Percentiles rank a stretch among this genome's conserved stretches.
These are phyloP conservation scores for Trinorchestia longiramus DNA, from an alignment of 1,140 invertebrate genomes.

Conservation along the genomic window DNA sequence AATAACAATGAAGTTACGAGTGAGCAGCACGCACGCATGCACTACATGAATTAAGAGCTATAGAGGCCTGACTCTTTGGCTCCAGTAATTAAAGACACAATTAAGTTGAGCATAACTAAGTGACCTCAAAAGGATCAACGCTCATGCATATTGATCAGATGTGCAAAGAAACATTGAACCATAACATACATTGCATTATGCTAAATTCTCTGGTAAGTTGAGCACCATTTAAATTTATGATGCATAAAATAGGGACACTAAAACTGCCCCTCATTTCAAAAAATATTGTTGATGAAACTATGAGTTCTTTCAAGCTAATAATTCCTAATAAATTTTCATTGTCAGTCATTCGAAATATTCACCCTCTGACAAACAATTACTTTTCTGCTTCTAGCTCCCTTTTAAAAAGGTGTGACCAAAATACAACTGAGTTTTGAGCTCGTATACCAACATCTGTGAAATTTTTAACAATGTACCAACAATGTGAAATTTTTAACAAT, in stretches of 20 bases:
- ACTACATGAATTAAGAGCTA: neutral
- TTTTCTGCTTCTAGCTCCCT: neutral
- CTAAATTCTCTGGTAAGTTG: neutral
- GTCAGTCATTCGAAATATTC: neutral
- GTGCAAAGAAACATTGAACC: neutral
- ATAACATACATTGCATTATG: neutral
- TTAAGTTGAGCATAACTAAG: neutral
- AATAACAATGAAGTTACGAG: neutral
- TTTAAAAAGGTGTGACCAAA: neutral
- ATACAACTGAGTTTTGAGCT: neutral
- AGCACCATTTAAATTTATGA: neutral
- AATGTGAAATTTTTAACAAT: neutral
- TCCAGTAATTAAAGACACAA: neutral
- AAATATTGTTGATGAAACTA: neutral
- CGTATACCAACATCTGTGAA: neutral
- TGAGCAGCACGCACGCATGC: neutral
- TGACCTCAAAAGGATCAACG: neutral
- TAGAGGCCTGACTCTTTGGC: neutral
- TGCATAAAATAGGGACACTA: too few species aligned
- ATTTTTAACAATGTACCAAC: neutral
- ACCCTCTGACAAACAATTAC: neutral
- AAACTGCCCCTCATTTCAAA: neutral
- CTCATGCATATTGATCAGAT: neutral
- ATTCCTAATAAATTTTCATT: neutral
- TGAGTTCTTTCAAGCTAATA: neutral